Percentiles rank a stretch among this genome's conserved stretches.
Conservation (phyloP, 2,888 invertebrate species). For the Andrena bucephala region DNA sequence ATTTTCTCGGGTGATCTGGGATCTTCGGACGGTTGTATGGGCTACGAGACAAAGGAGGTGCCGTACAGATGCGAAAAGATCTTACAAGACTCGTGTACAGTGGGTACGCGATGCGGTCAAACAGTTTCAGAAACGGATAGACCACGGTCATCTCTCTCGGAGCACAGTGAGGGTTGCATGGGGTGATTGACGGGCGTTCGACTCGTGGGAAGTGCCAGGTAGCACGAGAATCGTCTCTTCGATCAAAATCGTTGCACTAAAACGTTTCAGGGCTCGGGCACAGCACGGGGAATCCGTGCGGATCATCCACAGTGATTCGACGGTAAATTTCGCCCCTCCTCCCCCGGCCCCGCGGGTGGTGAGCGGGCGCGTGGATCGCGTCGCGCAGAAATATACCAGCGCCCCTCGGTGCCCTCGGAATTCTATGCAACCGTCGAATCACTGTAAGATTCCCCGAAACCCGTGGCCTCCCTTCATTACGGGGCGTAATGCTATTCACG, state of each 20-base stretch:
- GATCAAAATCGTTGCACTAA: too few relatives aligned
- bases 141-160: constrained; percentile 1
- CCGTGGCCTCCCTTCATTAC: constrained; percentile 21
- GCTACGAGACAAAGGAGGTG: constrained; percentile 25
- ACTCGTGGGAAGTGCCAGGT: background rate
- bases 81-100: too few relatives aligned
- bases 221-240: background rate
- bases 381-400: background rate
- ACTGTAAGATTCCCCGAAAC: constrained; percentile 22
- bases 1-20: constrained; percentile 32
- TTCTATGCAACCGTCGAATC: constrained; percentile 33
- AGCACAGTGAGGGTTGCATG: constrained; percentile 6
- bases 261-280: background rate
- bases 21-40: constrained; percentile 43
- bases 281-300: background rate
- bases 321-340: background rate
- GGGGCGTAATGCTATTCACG: constrained; percentile 18
- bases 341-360: background rate
- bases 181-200: too few relatives aligned
- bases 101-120: background rate
- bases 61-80: constrained; percentile 17
- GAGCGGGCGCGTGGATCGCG: background rate
- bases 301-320: constrained; percentile 33
- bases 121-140: background rate
- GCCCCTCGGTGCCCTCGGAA: too few relatives aligned